phyloP scores from a whole-genome alignment of 2,888 invertebrate species.

The Blomia tropicalis region DNA sequence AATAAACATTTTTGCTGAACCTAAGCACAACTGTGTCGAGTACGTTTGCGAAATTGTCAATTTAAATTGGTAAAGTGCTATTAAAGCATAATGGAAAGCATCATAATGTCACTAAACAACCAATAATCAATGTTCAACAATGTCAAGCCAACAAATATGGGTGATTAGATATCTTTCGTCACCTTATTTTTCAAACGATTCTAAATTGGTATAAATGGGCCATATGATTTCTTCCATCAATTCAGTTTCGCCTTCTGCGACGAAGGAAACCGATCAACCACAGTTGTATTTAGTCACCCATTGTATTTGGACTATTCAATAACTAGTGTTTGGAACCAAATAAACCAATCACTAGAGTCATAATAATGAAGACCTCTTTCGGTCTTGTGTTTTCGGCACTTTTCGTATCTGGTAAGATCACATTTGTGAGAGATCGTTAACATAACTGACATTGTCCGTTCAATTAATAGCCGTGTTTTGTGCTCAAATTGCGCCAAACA shows the following conservation, averaged over 20 bases:
- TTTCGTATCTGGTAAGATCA: conserved; percentile 5
- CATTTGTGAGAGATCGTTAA: background rate
- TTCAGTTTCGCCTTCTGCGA: background rate
- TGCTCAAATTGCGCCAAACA: background rate
- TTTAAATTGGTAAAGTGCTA: background rate
- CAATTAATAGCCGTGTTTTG: background rate
- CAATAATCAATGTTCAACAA: background rate
- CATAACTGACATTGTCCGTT: background rate
- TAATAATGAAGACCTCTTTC: conserved; percentile 10
- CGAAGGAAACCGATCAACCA: background rate
- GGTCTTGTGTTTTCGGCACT: conserved; percentile 12
- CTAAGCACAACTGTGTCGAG: background rate
- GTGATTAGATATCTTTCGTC: background rate
- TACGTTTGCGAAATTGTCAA: background rate
- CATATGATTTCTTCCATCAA: background rate
- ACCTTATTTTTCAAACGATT: too few species aligned
- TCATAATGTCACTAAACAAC: background rate
- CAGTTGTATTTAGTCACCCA: background rate
- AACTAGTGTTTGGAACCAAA: background rate
- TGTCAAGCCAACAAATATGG: background rate
- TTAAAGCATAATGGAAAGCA: background rate
- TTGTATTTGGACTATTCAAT: background rate
- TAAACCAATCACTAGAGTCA: too few species aligned
- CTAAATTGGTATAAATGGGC: background rate
- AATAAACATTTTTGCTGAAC: background rate